Base-by-base conservation (phyloP, 2,888 invertebrate species). In the Synanthedon vespiformis region DNA sequence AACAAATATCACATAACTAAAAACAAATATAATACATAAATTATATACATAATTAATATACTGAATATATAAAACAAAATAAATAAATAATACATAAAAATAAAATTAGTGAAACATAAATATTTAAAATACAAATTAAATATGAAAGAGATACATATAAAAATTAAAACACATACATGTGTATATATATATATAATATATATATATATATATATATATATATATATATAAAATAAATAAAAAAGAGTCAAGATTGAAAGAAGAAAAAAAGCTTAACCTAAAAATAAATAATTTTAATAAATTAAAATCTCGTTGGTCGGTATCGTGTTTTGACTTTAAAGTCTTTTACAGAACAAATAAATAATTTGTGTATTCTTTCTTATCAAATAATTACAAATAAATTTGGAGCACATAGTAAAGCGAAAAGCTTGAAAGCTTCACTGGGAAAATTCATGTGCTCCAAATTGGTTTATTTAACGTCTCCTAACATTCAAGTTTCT, bases 401-500 rank as follows among this genome's bases (percentile, higher is more conserved):
- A 34, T 34, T 10, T 8, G 0, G 34, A 10, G 34, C 34, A 34
- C 34, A 34, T 10, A 8, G 10, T 1, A 34, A 16, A 16, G 16
- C 16, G 16, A 16, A 10, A 10, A 34, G n/a, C n/a, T n/a, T n/a
- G n/a, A n/a, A 34, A 10, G 2, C 10, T 10, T 34, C 34, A 2
- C 2, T 34, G 22, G 22, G 5, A 0, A 10, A 34, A 10, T 10
- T 34, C 34, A 2, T 2, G 34, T 34, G 34, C 10, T 34, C 27
- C 34, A 34, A 5, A 34, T 34, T 34, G 1, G 12, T 1, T 8
- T n/a, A 34, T 34, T 62, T 63, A 72, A 57, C 82, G 80, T 54
- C 66, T 70, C 47, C 76, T 74, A 1, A 66, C 69, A 52, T 80
- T 84, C 40, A 86, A 54, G 52, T 67, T 84, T 54, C 87, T 76